Evolutionary conservation across 2,113 vertebrate species (phyloP), one percentile per base, ranked within the genome.

Genomic region (Paramisgurnus dabryanus): DNA sequence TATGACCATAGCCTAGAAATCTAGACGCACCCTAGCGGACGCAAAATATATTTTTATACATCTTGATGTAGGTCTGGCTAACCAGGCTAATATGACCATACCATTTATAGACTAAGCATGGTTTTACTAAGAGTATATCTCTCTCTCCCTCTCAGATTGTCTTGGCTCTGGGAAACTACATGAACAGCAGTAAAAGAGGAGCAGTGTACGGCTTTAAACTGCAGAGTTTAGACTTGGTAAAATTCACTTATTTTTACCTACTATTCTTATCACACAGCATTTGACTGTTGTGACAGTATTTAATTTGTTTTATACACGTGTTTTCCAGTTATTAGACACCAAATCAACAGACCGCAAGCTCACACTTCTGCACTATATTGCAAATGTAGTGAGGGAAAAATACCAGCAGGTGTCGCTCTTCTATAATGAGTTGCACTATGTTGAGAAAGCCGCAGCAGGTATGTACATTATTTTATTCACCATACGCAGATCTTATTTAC

Each of bases 201-300:
- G 97, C 98, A 0, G 98, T 99, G 41, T 99, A 99, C 15, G 98
- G 98, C n/a, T 99, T 99, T 85, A 99, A 99, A 82, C 95, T 99
- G 47, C 97, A 98, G 85, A 98, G 98, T 87, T 94, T 99, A 86
- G 97, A 99, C 90, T 85, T 99, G 95, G 98, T 97, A 68, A 91
- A 86, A 79, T 12, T 11, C 22, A 4, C 11, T 47, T 63, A 0
- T 22, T 64, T 80, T 10, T 1, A 15, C 69, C 18, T 70, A 66
- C n/a, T 13, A 7, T 2, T 11, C 1, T 9, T 13, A 34, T 40
- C 17, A 27, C 45, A 7, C 15, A 8, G 12, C n/a, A 43, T 69
- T 34, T 3, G 50, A 39, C 27, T 34, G 27, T 34, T 69, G 18
- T 58, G 55, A 60, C 5, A 18, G 57, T 43, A 45, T 63, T 7